These are phyloP conservation scores for Zygaena filipendulae DNA, from an alignment of 2,888 invertebrate species.

Conservation along the genomic window DNA sequence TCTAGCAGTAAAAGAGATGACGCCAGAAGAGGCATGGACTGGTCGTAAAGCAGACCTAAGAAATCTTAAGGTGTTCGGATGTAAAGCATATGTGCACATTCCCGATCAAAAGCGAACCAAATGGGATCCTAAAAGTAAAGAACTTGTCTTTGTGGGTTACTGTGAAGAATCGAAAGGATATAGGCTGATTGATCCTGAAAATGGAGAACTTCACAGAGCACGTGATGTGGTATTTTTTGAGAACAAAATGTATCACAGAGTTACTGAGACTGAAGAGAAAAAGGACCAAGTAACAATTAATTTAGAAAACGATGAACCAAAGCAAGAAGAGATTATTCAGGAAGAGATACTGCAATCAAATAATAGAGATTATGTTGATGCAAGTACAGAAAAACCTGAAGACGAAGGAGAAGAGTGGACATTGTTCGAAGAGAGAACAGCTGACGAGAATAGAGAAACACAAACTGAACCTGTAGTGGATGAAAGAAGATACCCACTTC, in stretches of 20 bases:
- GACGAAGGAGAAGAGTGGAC: too few relatives aligned
- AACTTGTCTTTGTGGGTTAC: constrained; percentile 9
- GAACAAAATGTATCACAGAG: too few relatives aligned
- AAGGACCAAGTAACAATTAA: too few relatives aligned
- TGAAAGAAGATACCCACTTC: too few relatives aligned
- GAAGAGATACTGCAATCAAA: too few relatives aligned
- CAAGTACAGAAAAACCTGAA: too few relatives aligned
- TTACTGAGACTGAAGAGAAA: too few relatives aligned
- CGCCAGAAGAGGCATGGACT: constrained; percentile 12
- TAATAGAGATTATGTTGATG: not conserved
- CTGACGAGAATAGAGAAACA: too few relatives aligned
- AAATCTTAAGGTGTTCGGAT: constrained; percentile 9
- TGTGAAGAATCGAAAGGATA: constrained; percentile 11
- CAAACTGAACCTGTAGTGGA: too few relatives aligned
- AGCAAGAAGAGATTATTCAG: too few relatives aligned
- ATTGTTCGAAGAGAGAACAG: too few relatives aligned
- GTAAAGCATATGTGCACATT: constrained; percentile 8
- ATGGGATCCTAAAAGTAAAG: constrained; percentile 8
- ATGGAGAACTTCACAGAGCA: constrained; percentile 3
- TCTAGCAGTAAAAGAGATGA: constrained; percentile 3
- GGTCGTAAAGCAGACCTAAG: constrained; percentile 3
- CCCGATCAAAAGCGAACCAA: constrained; percentile 5
- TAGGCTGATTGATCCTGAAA: constrained; percentile 9
- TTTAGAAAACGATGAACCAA: too few relatives aligned
- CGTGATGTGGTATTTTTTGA: constrained; percentile 8